Conservation (phyloP, 2,797 vertebrate genomes). For the Antennarius maculatus region DNA sequence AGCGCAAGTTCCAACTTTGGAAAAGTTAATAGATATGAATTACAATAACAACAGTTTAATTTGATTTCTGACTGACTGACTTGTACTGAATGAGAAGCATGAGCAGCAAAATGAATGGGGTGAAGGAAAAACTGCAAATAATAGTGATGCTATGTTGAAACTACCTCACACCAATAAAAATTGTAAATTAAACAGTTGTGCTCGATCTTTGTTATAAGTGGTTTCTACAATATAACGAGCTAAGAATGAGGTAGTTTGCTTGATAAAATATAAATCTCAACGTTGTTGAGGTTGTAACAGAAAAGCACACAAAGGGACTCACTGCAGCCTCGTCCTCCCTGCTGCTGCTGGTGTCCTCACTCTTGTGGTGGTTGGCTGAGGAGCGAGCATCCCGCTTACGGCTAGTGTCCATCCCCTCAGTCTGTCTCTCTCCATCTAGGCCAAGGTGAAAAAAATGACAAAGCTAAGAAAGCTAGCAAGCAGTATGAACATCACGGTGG, state of each 20-base stretch:
- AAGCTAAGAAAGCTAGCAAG: slow-evolving; percentile 33
- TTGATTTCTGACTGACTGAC: not conserved
- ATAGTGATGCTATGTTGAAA: too few relatives aligned
- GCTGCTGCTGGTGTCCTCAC: slow-evolving; percentile 90
- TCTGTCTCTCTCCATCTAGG: slow-evolving; percentile 89
- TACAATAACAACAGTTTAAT: not conserved
- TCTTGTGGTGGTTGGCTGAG: slow-evolving; percentile 73
- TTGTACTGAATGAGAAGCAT: too few relatives aligned
- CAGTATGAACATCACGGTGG: slow-evolving; percentile 13
- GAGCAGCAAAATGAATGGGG: too few relatives aligned
- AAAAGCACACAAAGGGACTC: slow-evolving; percentile 52
- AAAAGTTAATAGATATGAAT: not conserved
- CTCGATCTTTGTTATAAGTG: not conserved
- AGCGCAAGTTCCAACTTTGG: not conserved
- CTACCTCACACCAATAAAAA: too few relatives aligned
- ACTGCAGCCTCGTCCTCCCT: slow-evolving; percentile 88
- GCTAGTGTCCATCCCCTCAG: slow-evolving; percentile 84
- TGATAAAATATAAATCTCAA: too few relatives aligned
- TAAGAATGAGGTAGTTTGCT: not conserved
- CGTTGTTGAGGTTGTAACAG: not conserved
- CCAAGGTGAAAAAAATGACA: slow-evolving; percentile 54
- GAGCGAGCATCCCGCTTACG: slow-evolving; percentile 74
- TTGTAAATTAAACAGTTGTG: too few relatives aligned
- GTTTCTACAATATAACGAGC: not conserved
- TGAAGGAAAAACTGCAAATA: too few relatives aligned